Conservation (phyloP, 1,140 invertebrate genomes). For the Ips typographus region DNA sequence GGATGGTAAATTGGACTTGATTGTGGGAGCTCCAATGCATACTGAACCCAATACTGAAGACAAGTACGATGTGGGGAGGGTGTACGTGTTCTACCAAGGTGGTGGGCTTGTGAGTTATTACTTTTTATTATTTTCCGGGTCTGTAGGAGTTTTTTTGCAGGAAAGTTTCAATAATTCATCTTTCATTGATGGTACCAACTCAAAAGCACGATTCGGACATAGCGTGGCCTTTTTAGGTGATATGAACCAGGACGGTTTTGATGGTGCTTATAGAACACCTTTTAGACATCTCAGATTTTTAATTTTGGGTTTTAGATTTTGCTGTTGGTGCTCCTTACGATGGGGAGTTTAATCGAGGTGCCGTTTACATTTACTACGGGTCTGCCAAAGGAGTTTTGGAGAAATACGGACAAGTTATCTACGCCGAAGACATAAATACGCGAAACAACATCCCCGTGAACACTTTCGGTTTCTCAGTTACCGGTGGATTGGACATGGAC, state of each 20-base stretch:
- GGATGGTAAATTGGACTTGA: conserved; percentile 88
- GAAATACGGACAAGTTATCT: conserved; percentile 80
- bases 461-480: conserved; percentile 93
- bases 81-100: conserved; percentile 80
- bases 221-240: conserved; percentile 86
- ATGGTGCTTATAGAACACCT: conserved; percentile 54
- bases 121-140: background rate
- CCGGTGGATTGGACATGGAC: conserved; percentile 88
- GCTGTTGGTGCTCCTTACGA: conserved; percentile 96
- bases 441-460: conserved; percentile 7
- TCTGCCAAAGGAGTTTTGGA: conserved; percentile 69
- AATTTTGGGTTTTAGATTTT: conserved; percentile 64
- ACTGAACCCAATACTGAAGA: conserved; percentile 80
- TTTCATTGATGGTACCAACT: conserved; percentile 75
- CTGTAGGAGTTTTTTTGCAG: conserved; percentile 51
- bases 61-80: conserved; percentile 86
- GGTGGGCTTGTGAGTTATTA: conserved; percentile 35
- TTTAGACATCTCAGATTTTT: background rate
- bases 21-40: conserved; percentile 94
- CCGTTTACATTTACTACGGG: conserved; percentile 94
- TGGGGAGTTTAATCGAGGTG: conserved; percentile 76
- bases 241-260: conserved; percentile 89
- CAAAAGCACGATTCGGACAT: conserved; percentile 86
- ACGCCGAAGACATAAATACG: conserved; percentile 62
- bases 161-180: conserved; percentile 59